Conservation (phyloP, 2,797 vertebrate genomes). For the Parauchenoglanis punctatus region DNA sequence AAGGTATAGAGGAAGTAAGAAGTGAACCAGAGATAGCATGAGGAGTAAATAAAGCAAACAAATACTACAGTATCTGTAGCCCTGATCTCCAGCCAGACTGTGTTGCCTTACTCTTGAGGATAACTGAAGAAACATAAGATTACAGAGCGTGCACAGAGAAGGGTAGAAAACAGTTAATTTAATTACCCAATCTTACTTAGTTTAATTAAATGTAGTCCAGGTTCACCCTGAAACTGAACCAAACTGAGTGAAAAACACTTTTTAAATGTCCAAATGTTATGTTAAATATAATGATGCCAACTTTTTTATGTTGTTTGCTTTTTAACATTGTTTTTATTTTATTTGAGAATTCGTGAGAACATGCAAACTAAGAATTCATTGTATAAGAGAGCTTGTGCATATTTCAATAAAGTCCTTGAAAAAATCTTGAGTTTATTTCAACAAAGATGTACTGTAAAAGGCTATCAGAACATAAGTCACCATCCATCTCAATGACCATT, state of each 20-base stretch:
- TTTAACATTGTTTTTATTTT: background rate
- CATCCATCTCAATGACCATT: background rate
- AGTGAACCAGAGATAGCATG: background rate
- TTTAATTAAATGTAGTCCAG: background rate
- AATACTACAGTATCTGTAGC: background rate
- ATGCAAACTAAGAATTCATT: background rate
- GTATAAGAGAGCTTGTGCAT: background rate
- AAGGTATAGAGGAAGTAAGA: background rate
- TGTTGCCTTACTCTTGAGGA: background rate
- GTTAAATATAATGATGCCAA: background rate
- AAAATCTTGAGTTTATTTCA: background rate
- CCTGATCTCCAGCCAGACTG: background rate
- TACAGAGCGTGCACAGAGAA: background rate
- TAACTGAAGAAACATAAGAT: slow-evolving; percentile 11
- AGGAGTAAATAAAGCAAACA: slow-evolving; percentile 4
- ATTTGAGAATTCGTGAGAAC: background rate
- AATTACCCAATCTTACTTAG: background rate
- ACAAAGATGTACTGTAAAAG: background rate
- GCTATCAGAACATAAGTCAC: background rate
- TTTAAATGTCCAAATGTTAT: background rate
- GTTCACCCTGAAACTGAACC: background rate
- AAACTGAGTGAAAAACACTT: background rate
- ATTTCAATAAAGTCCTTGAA: background rate
- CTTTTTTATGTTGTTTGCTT: background rate
- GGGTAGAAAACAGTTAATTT: background rate